phyloP scores from a whole-genome alignment of 1,140 invertebrate genomes.

The Drosophila parvula region DNA sequence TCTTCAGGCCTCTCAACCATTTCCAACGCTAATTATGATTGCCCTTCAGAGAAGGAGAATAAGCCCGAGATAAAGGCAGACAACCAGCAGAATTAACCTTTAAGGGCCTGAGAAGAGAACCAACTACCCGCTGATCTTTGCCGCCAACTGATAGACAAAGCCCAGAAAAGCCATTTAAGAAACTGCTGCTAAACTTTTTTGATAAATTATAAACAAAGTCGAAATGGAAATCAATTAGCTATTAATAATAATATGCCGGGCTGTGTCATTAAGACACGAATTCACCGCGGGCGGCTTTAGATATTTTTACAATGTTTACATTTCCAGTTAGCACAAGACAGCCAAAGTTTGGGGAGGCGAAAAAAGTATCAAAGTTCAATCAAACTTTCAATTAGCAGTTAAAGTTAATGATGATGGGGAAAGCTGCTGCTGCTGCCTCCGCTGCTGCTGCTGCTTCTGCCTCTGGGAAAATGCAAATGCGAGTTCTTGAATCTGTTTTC shows the following conservation, averaged over 20 bases:
- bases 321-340: slow-evolving; percentile 32
- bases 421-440: slow-evolving; percentile 29
- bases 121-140: slow-evolving; percentile 26
- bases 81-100: slow-evolving; percentile 58
- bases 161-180: slow-evolving; percentile 49
- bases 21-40: slow-evolving; percentile 70
- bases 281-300: slow-evolving; percentile 27
- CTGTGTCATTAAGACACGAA: slow-evolving; percentile 53
- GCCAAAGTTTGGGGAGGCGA: background rate
- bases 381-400: slow-evolving; percentile 77
- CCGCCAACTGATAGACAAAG: slow-evolving; percentile 4
- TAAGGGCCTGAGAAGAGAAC: slow-evolving; percentile 69
- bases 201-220: slow-evolving; percentile 65
- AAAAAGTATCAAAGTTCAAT: slow-evolving; percentile 46
- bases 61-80: slow-evolving; percentile 17
- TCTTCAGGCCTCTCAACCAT: slow-evolving; percentile 33
- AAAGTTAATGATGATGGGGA: slow-evolving; percentile 57
- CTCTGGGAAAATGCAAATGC: slow-evolving; percentile 52
- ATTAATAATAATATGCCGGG: slow-evolving; percentile 68
- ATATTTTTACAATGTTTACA: slow-evolving; percentile 44
- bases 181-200: slow-evolving; percentile 47
- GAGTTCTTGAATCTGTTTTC: slow-evolving; percentile 22
- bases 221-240: slow-evolving; percentile 71
- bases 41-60: slow-evolving; percentile 59
- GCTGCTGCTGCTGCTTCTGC: slow-evolving; percentile 6